Percentiles rank a stretch among this genome's conserved stretches.
Conservation (phyloP, 2,888 invertebrate genomes). For the Unio pictorum region DNA sequence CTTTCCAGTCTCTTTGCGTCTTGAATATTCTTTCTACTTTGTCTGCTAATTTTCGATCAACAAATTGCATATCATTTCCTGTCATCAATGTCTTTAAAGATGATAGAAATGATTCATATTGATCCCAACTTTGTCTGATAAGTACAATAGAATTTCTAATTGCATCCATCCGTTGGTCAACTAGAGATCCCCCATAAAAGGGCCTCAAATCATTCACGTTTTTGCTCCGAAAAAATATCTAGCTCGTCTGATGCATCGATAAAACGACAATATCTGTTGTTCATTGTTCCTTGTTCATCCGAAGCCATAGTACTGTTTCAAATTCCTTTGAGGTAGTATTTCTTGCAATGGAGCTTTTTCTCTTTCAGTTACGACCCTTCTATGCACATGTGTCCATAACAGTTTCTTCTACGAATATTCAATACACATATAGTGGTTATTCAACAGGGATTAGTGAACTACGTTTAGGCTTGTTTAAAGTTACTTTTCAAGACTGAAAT, state of each 20-base stretch:
- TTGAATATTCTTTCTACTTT: constrained; percentile 17
- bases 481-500: no score
- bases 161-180: constrained; percentile 32
- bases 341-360: no score
- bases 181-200: constrained; percentile 32
- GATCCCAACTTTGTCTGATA: constrained; percentile 36
- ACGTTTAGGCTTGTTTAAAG: no score
- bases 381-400: no score
- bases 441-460: no score
- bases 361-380: no score
- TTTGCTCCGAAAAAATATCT: constrained; percentile 29
- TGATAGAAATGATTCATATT: constrained; percentile 23
- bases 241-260: constrained; percentile 16
- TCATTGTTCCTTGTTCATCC: no score
- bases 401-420: no score
- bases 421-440: no score
- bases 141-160: constrained; percentile 35
- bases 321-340: no score
- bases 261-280: constrained; percentile 17
- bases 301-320: no score
- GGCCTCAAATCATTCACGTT: constrained; percentile 32
- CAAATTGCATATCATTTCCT: constrained; percentile 14
- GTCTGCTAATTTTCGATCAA: constrained; percentile 9
- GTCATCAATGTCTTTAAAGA: constrained; percentile 20
- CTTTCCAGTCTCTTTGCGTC: constrained; percentile 20